A percentile compares a stretch with the other conserved stretches of the same genome.
These are phyloP conservation scores for Calidris pygmaea DNA, from an alignment of 2,113 vertebrate species.

Conservation along the genomic window DNA sequence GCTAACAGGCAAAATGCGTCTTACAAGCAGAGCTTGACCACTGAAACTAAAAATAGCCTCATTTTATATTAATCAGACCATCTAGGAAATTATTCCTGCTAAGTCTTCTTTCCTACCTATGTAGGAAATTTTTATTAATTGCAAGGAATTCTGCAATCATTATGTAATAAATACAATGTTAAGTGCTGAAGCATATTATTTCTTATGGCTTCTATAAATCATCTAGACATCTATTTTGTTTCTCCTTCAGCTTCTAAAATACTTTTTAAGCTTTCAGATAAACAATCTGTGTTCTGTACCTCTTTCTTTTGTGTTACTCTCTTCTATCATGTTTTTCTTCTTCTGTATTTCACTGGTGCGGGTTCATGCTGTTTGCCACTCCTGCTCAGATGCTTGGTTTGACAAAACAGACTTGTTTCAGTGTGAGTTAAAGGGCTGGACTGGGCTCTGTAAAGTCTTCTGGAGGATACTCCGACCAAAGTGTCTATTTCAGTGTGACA, in stretches of 20 bases:
- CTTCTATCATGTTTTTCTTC: neutral
- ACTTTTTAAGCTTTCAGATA: neutral
- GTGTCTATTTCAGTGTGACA: slow-evolving; percentile 5
- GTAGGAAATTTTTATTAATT: neutral
- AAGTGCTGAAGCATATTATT: neutral
- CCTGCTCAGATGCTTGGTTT: neutral
- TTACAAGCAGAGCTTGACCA: neutral
- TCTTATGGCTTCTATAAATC: neutral
- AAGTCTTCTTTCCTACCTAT: neutral
- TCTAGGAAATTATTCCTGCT: neutral
- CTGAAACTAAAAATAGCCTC: neutral
- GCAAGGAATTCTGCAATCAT: neutral
- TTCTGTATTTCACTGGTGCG: neutral
- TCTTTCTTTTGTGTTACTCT: neutral
- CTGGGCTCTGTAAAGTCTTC: neutral
- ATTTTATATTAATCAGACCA: neutral
- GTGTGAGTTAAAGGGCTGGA: neutral
- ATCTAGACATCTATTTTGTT: neutral
- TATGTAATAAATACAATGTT: neutral
- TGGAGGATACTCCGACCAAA: neutral
- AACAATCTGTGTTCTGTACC: neutral
- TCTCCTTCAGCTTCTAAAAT: neutral
- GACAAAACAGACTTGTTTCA: slow-evolving; percentile 7
- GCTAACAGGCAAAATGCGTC: neutral
- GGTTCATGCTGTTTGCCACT: neutral